These are phyloP conservation scores for Scelioninae gen. 1 DNA, from an alignment of 2,888 invertebrate genomes.

Conservation along the genomic window DNA sequence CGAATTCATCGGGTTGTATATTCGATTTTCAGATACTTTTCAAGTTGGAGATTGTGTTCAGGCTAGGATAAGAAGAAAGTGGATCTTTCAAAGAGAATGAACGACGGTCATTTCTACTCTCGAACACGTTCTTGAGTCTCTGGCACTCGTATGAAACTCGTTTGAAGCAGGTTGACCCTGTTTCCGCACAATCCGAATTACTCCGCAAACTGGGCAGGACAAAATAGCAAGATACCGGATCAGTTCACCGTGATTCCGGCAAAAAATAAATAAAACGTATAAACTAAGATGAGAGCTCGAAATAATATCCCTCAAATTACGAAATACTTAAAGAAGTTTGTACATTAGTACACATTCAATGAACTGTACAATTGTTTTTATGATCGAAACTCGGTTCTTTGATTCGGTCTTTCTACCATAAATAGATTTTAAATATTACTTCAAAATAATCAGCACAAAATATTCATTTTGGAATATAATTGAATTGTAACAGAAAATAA, in stretches of 20 bases:
- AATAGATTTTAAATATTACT: no score
- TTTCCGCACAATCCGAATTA: slow-evolving; percentile 63
- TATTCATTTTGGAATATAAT: no score
- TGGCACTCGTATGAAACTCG: slow-evolving; percentile 64
- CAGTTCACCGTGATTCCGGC: slow-evolving; percentile 12
- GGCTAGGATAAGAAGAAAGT: slow-evolving; percentile 45
- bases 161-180: slow-evolving; percentile 63
- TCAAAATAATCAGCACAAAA: no score
- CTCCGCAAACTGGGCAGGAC: slow-evolving; percentile 45
- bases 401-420: no score
- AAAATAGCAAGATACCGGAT: slow-evolving; percentile 43
- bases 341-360: background rate
- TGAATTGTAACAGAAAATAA: no score
- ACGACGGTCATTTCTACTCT: slow-evolving; percentile 67
- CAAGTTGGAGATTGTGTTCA: slow-evolving; percentile 51
- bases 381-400: background rate
- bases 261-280: slow-evolving; percentile 18
- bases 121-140: slow-evolving; percentile 67
- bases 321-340: slow-evolving; percentile 4
- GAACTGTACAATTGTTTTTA: no score
- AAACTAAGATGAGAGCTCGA: background rate
- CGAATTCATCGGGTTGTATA: slow-evolving; percentile 34
- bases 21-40: slow-evolving; percentile 51
- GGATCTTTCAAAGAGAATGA: slow-evolving; percentile 60
- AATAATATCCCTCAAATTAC: background rate